phyloP scores from a whole-genome alignment of 2,113 vertebrate species.

The Clarias magur region DNA sequence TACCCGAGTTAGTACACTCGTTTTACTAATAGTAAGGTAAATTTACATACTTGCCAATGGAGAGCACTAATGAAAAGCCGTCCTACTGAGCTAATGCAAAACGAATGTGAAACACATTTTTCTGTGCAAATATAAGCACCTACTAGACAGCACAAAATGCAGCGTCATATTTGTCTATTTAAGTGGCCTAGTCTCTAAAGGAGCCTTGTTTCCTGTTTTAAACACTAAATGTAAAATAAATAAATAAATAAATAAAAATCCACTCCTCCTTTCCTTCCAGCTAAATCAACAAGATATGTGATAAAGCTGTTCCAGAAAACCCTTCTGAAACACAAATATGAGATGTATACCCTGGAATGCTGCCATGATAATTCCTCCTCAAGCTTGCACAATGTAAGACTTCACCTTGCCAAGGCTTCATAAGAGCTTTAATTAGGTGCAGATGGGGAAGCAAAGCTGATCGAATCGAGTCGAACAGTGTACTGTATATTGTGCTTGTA shows the following conservation, averaged over 20 bases:
- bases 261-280: background rate
- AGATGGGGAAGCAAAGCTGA: constrained; percentile 1
- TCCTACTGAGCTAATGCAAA: background rate
- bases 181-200: background rate
- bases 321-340: background rate
- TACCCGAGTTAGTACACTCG: background rate
- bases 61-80: background rate
- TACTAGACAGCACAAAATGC: background rate
- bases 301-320: background rate
- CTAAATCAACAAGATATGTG: constrained; percentile 15
- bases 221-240: background rate
- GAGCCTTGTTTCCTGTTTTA: background rate
- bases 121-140: background rate
- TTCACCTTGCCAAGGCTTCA: background rate
- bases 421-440: constrained; percentile 8
- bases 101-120: background rate
- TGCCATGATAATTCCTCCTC: background rate
- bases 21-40: background rate
- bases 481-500: background rate
- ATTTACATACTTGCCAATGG: background rate
- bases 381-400: background rate
- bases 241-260: background rate
- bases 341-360: background rate
- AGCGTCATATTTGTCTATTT: background rate
- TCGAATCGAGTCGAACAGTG: background rate